A percentile compares a stretch with the other conserved stretches of the same genome.
phyloP scores from a whole-genome alignment of 2,113 vertebrate genomes.

The Myotis lucifugus region DNA sequence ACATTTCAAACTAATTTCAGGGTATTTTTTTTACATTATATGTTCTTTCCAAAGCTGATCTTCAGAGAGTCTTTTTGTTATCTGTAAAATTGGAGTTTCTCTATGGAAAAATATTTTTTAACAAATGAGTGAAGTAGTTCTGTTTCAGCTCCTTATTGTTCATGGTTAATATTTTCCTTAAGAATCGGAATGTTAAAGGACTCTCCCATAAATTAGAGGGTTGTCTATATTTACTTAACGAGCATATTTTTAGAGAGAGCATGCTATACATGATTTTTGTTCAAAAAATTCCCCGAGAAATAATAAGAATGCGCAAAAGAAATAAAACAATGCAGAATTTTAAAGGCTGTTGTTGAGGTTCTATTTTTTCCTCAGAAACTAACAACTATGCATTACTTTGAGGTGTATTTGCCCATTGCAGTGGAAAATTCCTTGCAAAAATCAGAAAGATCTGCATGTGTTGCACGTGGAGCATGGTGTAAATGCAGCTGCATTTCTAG shows the following conservation, averaged over 20 bases:
- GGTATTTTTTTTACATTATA: not conserved
- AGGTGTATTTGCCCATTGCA: not conserved
- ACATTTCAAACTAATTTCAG: not conserved
- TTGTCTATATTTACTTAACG: not conserved
- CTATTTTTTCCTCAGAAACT: not conserved
- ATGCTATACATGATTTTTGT: not conserved
- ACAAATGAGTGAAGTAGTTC: not conserved
- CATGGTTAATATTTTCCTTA: not conserved
- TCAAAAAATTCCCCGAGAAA: not conserved
- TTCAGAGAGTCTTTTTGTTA: not conserved
- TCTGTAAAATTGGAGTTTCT: not conserved
- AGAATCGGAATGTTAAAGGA: not conserved
- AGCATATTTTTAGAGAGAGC: not conserved
- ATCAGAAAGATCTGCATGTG: not conserved
- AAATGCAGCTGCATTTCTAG: conserved; percentile 79
- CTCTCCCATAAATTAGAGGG: not conserved
- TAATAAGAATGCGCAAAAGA: not conserved
- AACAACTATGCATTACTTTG: not conserved
- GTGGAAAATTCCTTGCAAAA: not conserved
- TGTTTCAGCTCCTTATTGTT: not conserved
- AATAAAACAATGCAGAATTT: not conserved
- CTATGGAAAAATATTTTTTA: not conserved
- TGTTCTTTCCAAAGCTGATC: conserved; percentile 17
- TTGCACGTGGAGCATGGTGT: not conserved
- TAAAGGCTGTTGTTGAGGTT: not conserved